Evolutionary conservation across 2,797 vertebrate species (phyloP), one percentile per base, ranked within the genome.

Genomic region (Micropoecilia bifurca): DNA sequence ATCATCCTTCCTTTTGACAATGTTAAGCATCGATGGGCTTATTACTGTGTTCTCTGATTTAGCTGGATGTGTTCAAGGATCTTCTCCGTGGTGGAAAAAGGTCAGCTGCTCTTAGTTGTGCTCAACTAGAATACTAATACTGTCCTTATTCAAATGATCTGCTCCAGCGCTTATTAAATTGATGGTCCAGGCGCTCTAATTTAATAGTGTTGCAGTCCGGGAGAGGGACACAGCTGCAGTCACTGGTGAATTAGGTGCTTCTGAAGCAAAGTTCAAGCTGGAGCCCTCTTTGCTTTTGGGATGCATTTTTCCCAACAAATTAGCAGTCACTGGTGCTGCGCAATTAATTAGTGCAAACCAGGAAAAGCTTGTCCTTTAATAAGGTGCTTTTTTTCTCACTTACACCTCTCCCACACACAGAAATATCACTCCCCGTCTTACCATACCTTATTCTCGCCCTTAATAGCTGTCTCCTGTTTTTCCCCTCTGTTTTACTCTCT

Each of bases 141-240:
- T 96, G 94, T 97, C 96, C 97, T 98, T 98, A 99, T 98, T 99
- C 97, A 99, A 99, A 99, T 99, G 95, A 98, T 97, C 97, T 96
- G 96, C 96, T 97, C 96, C 96, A 96, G 96, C 91, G 96, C 97
- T 99, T 99, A 99, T 98, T 98, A 98, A 98, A 98, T 97, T 98
- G 97, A 98, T 97, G 97, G 97, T 96, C 96, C 96, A 94, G 96
- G 95, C 96, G 96, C 96, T 97, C 96, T 97, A 97, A 98, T 99
- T 98, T 98, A 99, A 99, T 97, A 97, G 97, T 96, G 96, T 95
- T 92, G 86, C 95, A 93, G 80, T 96, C 97, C 95, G 93, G 95
- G 96, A 96, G 96, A 95, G 89, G 95, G 95, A 94, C 95, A 91
- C 95, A 96, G 97, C 94, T 95, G 96, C 95, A 96, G 96, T 97